Base-by-base conservation (phyloP, 2,113 vertebrate genomes). In the Lethenteron camtschaticum region DNA sequence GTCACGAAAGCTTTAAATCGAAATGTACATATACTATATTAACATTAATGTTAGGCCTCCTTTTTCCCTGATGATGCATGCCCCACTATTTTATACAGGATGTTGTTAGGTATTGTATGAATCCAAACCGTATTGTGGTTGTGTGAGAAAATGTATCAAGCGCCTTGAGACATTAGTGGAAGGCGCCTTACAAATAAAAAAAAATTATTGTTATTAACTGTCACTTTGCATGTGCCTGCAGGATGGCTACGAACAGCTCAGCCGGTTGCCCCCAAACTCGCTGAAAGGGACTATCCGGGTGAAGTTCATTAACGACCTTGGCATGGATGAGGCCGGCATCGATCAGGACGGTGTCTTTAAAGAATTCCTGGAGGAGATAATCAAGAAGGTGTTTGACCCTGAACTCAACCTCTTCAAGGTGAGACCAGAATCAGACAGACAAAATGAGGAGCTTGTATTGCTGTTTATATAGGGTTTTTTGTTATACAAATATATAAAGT, bases 281-380 rank as follows among this genome's bases (percentile, higher is more conserved):
- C 96, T 99, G 76, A 99, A 99, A 76, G 94, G 94, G 0, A 89
- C 96, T 68, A 99, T 99, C 79, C 83, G 94, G 0, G 94, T 99
- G 73, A 99, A 99, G 80, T 99, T 97, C 70, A 90, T 96, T 41
- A 97, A 92, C 1, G 94, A 99, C 73, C 81, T 99, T 7, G 92
- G 92, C 1, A 87, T 99, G 0, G 94, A 99, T 5, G 94, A 99
- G 76, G 94, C 94, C 0, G 92, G 94, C 2, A 99, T 99, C 1
- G 94, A 99, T 73, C 94, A 99, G 68, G 94, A 99, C 0, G 94
- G 94, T 0, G 94, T 97, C 72, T 97, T 97, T 78, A 99, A 99
- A 76, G 94, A 99, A 79, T 99, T 99, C 75, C 79, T 99, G 58
- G 94, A 99, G 68, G 94, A 99, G 76, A 99, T 99, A 73, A 99